phyloP scores from a whole-genome alignment of 2,113 vertebrate species.

The Gadus macrocephalus region DNA sequence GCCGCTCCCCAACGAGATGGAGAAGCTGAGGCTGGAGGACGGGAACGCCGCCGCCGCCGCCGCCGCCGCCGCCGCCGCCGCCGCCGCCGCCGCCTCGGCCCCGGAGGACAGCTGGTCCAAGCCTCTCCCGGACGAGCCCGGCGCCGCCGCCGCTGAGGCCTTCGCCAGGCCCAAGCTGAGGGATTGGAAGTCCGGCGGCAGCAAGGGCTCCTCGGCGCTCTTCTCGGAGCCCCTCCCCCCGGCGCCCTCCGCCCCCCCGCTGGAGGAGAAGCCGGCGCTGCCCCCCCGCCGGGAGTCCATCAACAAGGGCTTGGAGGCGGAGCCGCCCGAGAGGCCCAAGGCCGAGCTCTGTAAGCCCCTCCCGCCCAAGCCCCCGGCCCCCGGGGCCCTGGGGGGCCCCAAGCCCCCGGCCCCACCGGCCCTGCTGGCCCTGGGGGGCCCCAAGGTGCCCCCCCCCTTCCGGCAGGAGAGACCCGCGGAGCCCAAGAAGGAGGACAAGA shows the following conservation, averaged over 20 bases:
- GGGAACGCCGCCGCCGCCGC: slow-evolving; percentile 24
- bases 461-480: slow-evolving; percentile 80
- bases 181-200: slow-evolving; percentile 82
- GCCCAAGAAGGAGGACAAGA: slow-evolving; percentile 86
- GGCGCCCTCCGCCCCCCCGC: slow-evolving; percentile 64
- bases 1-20: slow-evolving; percentile 85
- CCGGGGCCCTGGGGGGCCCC: slow-evolving; percentile 75
- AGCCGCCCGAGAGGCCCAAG: slow-evolving; percentile 76
- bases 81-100: neutral
- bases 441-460: slow-evolving; percentile 69
- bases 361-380: slow-evolving; percentile 82
- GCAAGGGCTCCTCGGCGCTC: slow-evolving; percentile 49
- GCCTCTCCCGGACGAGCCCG: slow-evolving; percentile 87
- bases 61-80: neutral
- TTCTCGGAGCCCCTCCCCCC: slow-evolving; percentile 63
- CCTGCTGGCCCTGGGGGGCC: slow-evolving; percentile 78
- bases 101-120: slow-evolving; percentile 79
- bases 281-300: slow-evolving; percentile 92
- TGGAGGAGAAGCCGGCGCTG: slow-evolving; percentile 92
- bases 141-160: slow-evolving; percentile 62
- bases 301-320: slow-evolving; percentile 85
- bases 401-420: slow-evolving; percentile 81
- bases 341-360: slow-evolving; percentile 73
- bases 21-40: slow-evolving; percentile 78
- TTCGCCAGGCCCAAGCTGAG: slow-evolving; percentile 74